Conservation (phyloP, 2,797 vertebrate genomes). For the Atherinosoma microstoma region DNA sequence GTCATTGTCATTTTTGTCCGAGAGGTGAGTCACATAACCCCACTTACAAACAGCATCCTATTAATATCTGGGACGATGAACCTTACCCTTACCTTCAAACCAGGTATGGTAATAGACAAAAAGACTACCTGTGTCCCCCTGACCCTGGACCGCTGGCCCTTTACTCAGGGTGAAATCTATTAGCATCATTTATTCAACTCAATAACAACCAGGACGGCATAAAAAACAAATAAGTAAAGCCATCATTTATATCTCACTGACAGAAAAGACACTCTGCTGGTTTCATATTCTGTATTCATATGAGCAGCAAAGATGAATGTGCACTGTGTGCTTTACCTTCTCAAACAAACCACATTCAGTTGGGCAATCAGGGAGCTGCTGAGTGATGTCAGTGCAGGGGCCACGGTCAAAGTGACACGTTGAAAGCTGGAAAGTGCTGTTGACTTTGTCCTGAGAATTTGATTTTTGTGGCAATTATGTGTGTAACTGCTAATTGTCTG, state of each 20-base stretch:
- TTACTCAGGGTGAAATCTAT: slow-evolving; percentile 78
- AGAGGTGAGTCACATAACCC: slow-evolving; percentile 86
- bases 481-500: slow-evolving; percentile 78
- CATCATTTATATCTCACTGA: slow-evolving; percentile 60
- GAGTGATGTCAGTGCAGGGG: slow-evolving; percentile 49
- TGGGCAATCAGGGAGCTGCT: slow-evolving; percentile 33
- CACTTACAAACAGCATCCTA: slow-evolving; percentile 83
- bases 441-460: slow-evolving; percentile 69
- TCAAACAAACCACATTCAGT: slow-evolving; percentile 35
- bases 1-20: slow-evolving; percentile 86
- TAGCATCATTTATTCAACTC: slow-evolving; percentile 78
- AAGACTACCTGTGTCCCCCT: slow-evolving; percentile 74
- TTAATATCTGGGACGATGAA: slow-evolving; percentile 85
- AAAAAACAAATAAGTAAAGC: slow-evolving; percentile 70
- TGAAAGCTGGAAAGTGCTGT: slow-evolving; percentile 70
- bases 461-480: slow-evolving; percentile 75
- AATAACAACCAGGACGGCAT: slow-evolving; percentile 69
- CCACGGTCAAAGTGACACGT: slow-evolving; percentile 74
- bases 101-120: slow-evolving; percentile 78
- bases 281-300: slow-evolving; percentile 52
- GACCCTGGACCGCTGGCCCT: slow-evolving; percentile 74
- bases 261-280: slow-evolving; percentile 45
- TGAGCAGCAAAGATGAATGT: slow-evolving; percentile 30
- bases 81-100: slow-evolving; percentile 82
- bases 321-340: slow-evolving; percentile 34